Percentiles rank a stretch among this genome's conserved stretches.
phyloP scores from a whole-genome alignment of 2,113 vertebrate species.

The Ardeotis arabs region DNA sequence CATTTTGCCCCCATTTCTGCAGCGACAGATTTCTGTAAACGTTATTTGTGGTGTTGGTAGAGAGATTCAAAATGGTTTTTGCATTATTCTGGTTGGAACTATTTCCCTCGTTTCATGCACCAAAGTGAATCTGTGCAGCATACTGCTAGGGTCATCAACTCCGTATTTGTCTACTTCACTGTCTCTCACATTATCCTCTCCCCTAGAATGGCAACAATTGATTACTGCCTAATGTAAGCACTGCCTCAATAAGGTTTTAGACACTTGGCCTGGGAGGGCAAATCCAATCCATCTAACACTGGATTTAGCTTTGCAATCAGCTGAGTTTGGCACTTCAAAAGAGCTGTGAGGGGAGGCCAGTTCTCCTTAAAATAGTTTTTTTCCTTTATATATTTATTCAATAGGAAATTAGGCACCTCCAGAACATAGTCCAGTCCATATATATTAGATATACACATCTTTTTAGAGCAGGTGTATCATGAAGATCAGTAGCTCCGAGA shows the following conservation, averaged over 20 bases:
- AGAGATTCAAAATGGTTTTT: not conserved
- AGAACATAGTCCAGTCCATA: not conserved
- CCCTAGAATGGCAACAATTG: not conserved
- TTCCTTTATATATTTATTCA: not conserved
- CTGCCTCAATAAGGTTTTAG: not conserved
- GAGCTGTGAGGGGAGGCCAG: not conserved
- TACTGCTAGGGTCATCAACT: not conserved
- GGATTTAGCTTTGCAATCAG: not conserved
- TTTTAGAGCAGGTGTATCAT: not conserved
- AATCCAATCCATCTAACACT: not conserved
- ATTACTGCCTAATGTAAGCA: not conserved
- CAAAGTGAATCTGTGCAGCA: not conserved
- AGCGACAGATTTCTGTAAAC: not conserved
- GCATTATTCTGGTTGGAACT: slow-evolving; percentile 19
- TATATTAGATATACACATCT: not conserved
- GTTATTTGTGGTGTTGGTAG: not conserved
- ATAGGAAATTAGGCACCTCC: not conserved
- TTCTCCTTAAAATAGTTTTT: not conserved
- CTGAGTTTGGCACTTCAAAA: not conserved
- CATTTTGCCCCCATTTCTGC: not conserved
- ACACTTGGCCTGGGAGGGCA: not conserved
- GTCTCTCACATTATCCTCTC: not conserved
- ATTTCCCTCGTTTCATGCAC: not conserved
- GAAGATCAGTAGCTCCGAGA: not conserved
- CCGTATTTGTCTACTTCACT: not conserved